phyloP scores from a whole-genome alignment of 2,888 invertebrate genomes.

The Scaptomyza polygonia region DNA sequence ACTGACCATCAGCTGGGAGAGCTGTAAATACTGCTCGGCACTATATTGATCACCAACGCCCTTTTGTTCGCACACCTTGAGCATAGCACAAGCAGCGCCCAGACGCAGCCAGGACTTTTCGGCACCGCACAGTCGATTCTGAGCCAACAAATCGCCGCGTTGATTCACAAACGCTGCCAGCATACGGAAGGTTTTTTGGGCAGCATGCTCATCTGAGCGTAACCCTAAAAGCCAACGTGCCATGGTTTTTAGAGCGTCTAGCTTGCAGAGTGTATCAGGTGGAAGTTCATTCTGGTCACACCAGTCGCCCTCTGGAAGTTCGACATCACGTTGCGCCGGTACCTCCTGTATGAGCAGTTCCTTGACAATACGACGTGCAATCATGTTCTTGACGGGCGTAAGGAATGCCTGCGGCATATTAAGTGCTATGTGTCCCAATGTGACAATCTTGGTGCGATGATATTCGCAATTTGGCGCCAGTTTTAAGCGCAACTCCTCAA shows the following conservation, averaged over 20 bases:
- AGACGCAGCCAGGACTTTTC: constrained; percentile 97
- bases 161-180: constrained; percentile 96
- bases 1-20: constrained; percentile 95
- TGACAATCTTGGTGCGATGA: constrained; percentile 97
- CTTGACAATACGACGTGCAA: constrained; percentile 97
- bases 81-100: constrained; percentile 97
- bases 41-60: constrained; percentile 97
- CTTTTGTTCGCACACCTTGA: constrained; percentile 98
- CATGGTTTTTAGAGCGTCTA: constrained; percentile 98
- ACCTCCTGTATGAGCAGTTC: constrained; percentile 94
- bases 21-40: constrained; percentile 96
- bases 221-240: constrained; percentile 97
- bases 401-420: constrained; percentile 95
- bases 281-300: constrained; percentile 94
- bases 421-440: constrained; percentile 96
- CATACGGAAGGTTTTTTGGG: constrained; percentile 97
- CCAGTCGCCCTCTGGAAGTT: constrained; percentile 86
- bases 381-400: constrained; percentile 95
- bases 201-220: constrained; percentile 93
- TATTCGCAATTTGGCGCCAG: constrained; percentile 90
- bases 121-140: constrained; percentile 90
- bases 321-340: constrained; percentile 85
- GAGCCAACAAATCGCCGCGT: constrained; percentile 92
- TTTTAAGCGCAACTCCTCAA: constrained; percentile 91
- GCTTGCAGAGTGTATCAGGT: constrained; percentile 95